These are phyloP conservation scores for Percopsis omiscomaycus DNA, from an alignment of 2,797 vertebrate genomes.

Conservation along the genomic window DNA sequence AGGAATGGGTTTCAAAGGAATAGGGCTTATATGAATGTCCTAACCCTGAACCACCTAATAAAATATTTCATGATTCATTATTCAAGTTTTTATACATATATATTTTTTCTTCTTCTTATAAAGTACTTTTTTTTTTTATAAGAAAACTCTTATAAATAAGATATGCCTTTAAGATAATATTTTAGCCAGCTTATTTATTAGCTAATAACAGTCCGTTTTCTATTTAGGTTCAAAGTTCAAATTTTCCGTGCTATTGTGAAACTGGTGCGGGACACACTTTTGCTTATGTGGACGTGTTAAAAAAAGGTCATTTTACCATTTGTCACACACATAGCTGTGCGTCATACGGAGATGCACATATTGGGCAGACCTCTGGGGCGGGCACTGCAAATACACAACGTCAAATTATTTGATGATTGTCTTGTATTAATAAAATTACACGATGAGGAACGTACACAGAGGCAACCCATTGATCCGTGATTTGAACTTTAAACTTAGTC, in stretches of 20 bases:
- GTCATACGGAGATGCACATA: background rate
- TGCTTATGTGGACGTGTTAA: background rate
- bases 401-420: background rate
- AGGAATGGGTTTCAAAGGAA: no score
- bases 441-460: background rate
- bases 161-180: no score
- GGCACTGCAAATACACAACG: background rate
- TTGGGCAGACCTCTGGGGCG: background rate
- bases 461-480: constrained; percentile 17
- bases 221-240: constrained; percentile 45
- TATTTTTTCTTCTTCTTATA: no score
- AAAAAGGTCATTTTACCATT: background rate
- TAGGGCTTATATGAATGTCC: no score
- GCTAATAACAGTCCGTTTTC: no score
- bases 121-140: no score
- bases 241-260: constrained; percentile 21
- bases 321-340: constrained; percentile 3
- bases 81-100: no score
- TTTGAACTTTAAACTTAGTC: constrained; percentile 45
- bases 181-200: no score
- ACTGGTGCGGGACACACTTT: background rate
- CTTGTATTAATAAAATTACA: background rate
- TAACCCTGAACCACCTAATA: no score
- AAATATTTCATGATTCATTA: no score
- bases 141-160: no score